Conservation (phyloP, 1,140 invertebrate species). For the Theocolax elegans region DNA sequence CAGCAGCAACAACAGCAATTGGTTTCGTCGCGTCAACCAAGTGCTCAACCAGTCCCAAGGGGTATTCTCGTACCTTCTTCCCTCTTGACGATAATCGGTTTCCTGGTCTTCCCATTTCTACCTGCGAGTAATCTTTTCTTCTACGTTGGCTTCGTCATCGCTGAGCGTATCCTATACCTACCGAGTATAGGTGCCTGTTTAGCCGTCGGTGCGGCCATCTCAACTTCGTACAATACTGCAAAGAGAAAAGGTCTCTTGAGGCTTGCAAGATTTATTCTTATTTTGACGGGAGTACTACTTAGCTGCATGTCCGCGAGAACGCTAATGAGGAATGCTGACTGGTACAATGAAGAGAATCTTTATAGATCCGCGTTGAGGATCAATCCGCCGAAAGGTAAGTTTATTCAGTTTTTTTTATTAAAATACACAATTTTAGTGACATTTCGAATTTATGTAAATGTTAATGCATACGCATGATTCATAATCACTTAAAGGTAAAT, state of each 20-base stretch:
- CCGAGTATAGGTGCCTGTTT: constrained; percentile 96
- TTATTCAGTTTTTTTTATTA: not conserved
- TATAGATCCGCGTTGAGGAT: constrained; percentile 90
- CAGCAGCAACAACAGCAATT: too few species aligned
- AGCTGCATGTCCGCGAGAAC: constrained; percentile 81
- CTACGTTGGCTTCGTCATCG: constrained; percentile 97
- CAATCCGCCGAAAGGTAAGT: constrained; percentile 96
- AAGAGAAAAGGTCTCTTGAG: constrained; percentile 64
- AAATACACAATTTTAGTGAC: too few species aligned
- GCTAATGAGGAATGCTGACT: constrained; percentile 86
- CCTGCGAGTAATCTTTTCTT: constrained; percentile 95
- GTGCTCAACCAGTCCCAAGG: constrained; percentile 22
- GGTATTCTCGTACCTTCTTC: constrained; percentile 59
- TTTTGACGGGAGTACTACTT: constrained; percentile 72
- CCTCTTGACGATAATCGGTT: constrained; percentile 74
- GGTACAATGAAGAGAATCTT: constrained; percentile 91
- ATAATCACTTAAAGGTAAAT: too few species aligned
- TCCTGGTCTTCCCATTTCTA: constrained; percentile 90
- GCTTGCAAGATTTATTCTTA: constrained; percentile 62
- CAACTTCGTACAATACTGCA: constrained; percentile 65
- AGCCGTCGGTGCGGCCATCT: constrained; percentile 75
- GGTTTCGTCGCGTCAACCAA: not conserved
- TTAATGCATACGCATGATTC: too few species aligned
- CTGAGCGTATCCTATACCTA: constrained; percentile 93
- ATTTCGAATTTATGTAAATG: too few species aligned